A percentile compares a stretch with the other conserved stretches of the same genome.
phyloP scores from a whole-genome alignment of 2,888 invertebrate genomes.

The Eubasilissa splendida region DNA sequence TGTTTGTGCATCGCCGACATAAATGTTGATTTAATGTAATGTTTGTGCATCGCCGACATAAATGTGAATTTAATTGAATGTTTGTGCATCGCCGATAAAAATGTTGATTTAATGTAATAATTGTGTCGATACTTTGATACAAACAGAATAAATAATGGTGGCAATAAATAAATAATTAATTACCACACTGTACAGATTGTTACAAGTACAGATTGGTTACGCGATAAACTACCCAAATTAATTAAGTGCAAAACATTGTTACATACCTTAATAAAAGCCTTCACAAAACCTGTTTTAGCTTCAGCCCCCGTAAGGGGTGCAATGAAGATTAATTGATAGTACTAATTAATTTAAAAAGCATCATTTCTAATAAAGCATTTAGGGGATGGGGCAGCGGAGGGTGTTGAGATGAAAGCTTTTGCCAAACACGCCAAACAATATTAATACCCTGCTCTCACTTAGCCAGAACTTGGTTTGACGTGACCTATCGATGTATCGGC shows the following conservation, averaged over 20 bases:
- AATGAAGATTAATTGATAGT: slow-evolving; percentile 44
- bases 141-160: too few relatives aligned
- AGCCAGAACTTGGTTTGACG: neutral
- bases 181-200: too few relatives aligned
- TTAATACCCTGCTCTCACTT: slow-evolving; percentile 24
- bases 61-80: too few relatives aligned
- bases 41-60: too few relatives aligned
- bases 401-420: slow-evolving; percentile 15
- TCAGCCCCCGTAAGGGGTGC: slow-evolving; percentile 21
- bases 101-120: too few relatives aligned
- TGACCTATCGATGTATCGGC: too few relatives aligned
- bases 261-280: slow-evolving; percentile 11
- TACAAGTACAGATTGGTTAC: too few relatives aligned
- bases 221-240: neutral
- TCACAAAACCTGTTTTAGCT: neutral
- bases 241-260: slow-evolving; percentile 22
- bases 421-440: slow-evolving; percentile 24
- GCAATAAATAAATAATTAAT: too few relatives aligned
- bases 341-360: slow-evolving; percentile 37
- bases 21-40: too few relatives aligned
- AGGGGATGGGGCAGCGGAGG: neutral
- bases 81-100: too few relatives aligned
- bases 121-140: too few relatives aligned
- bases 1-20: too few relatives aligned
- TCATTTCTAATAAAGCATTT: slow-evolving; percentile 15